These are phyloP conservation scores for Platycheirus albimanus DNA, from an alignment of 2,888 invertebrate species.

Conservation along the genomic window DNA sequence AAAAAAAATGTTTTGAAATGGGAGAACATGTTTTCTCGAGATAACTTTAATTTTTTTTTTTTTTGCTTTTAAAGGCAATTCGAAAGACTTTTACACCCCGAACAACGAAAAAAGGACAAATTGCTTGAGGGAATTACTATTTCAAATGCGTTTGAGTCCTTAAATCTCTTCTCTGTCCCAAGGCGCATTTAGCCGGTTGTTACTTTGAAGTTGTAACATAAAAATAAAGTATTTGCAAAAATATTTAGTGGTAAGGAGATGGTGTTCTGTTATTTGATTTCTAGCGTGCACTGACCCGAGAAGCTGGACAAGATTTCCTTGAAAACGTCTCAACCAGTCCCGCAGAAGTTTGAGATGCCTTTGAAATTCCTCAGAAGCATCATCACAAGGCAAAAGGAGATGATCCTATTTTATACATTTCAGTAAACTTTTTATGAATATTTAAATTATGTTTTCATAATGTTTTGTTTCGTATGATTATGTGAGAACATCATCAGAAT, in stretches of 20 bases:
- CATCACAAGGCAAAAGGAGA: no score
- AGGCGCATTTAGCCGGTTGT: neutral
- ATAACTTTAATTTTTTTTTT: constrained; percentile 4
- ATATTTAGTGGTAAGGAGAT: neutral
- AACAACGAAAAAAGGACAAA: constrained; percentile 9
- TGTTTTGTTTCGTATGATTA: neutral
- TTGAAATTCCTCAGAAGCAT: no score
- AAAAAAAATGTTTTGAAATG: neutral
- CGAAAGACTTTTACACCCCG: neutral
- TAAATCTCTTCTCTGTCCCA: constrained; percentile 15
- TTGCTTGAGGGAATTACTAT: constrained; percentile 8
- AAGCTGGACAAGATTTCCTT: neutral
- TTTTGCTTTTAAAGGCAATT: neutral
- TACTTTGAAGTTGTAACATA: neutral
- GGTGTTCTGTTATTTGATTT: no score
- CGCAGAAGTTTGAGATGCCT: no score
- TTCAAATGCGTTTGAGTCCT: constrained; percentile 12
- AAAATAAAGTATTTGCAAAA: neutral
- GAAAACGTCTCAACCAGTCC: neutral
- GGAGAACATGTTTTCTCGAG: neutral
- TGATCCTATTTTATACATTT: neutral
- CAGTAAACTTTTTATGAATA: neutral
- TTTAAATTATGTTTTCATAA: neutral
- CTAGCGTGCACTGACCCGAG: neutral
- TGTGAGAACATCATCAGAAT: neutral